Evolutionary conservation across 2,888 invertebrate genomes (phyloP).

Genomic region (Drosophila anceps): DNA sequence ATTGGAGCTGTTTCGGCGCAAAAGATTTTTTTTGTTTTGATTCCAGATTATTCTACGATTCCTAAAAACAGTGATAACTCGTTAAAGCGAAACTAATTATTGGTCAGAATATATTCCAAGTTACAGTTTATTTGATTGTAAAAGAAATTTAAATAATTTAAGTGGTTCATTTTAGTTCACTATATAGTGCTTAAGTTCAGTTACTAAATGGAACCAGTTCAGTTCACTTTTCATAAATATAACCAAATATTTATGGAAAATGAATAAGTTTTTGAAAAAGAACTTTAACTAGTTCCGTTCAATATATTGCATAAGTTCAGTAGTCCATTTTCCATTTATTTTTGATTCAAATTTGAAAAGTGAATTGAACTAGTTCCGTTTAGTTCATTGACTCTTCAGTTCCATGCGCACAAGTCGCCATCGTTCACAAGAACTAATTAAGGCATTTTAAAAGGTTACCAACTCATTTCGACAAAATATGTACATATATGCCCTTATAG

Average conservation of each 20-base stretch:
- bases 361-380: not conserved
- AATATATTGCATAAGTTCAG: not conserved
- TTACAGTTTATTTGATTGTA: no score
- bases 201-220: no score
- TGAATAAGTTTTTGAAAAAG: no score
- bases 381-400: not conserved
- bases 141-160: no score
- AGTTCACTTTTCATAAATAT: no score
- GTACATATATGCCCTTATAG: no score
- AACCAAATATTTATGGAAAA: no score
- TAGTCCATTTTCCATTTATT: not conserved
- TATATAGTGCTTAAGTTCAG: no score
- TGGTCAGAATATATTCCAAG: no score
- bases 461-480: no score
- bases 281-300: no score
- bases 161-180: no score
- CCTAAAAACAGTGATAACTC: not conserved
- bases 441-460: not conserved
- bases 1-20: constrained; percentile 26
- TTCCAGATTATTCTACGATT: constrained; percentile 27
- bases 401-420: not conserved
- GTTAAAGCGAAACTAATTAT: not conserved
- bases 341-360: not conserved
- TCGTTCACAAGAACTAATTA: not conserved
- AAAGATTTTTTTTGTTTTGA: constrained; percentile 31